Base-by-base conservation (phyloP, 2,113 vertebrate species). In the Seriola aureovittata region DNA sequence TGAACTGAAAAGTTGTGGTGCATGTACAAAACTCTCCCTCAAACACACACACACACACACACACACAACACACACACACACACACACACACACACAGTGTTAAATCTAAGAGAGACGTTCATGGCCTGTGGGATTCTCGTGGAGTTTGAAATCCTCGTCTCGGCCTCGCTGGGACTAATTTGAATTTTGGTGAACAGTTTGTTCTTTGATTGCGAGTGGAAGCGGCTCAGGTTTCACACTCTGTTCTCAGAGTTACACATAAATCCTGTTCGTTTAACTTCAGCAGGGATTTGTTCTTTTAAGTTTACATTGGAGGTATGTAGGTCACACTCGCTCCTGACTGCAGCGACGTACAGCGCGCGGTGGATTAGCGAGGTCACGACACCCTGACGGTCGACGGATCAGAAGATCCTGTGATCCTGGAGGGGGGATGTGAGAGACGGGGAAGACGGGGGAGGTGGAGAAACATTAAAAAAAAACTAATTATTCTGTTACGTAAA, bases 151-250 rank as follows among this genome's bases (percentile, higher is more conserved):
- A n/a, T 48, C 57, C 40, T 70, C 25, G 25, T 25, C 25, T 25
- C 25, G 25, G 25, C 25, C 44, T 78, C 19, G 0, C 11, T 54
- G 55, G 36, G 59, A 71, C 17, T 75, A 3, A 66, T 71, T 59
- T 76, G 34, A 71, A 50, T 80, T 42, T 25, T 50, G 21, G 42
- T 1, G 13, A 71, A 34, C 32, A 64, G 25, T 29, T 50, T 85
- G 13, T 65, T 76, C 62, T 72, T 44, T 72, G 52, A 78, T 25
- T 72, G 2, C 25, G 52, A 38, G 57, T 4, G 14, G 21, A 36
- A n/a, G 52, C n/a, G n/a, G 16, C 42, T 1, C 1, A 32, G 21
- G 36, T 65, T 64, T 40, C 42, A 46, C 64, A 48, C 11, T 72
- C 3, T 11, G 46, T 19, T 16, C 48, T 14, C 19, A 23, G 34